A percentile compares a stretch with the other conserved stretches of the same genome.
Evolutionary conservation across 37 sponge, comb jelly and placozoan genomes (phyloP).

Genomic region (Sycon ciliatum): DNA sequence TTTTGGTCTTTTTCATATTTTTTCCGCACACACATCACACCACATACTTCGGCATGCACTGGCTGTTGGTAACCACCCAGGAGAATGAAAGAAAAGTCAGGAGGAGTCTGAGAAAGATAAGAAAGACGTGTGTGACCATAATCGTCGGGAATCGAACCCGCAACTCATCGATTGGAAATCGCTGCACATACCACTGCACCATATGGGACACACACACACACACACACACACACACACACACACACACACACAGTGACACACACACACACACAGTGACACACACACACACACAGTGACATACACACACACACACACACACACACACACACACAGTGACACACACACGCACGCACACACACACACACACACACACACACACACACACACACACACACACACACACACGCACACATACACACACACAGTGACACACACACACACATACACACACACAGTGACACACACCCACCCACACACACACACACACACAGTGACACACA

Average conservation of each 20-base stretch:
- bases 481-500: neutral
- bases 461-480: neutral
- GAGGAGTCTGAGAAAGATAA: no score
- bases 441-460: neutral
- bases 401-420: slow-evolving; percentile 14
- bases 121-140: no score
- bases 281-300: neutral
- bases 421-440: slow-evolving; percentile 2
- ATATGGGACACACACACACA: neutral
- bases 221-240: slow-evolving; percentile 5
- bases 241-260: slow-evolving; percentile 8
- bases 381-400: slow-evolving; percentile 17
- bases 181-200: no score
- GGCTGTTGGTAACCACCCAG: no score
- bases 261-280: slow-evolving; percentile 34
- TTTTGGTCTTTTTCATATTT: no score
- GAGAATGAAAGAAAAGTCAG: no score
- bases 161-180: no score
- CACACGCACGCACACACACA: slow-evolving; percentile 14
- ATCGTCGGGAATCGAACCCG: no score
- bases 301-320: neutral
- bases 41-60: no score
- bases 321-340: neutral
- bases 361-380: neutral
- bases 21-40: no score